Evolutionary conservation across 2,113 vertebrate genomes (phyloP).

Genomic region (Hepsetus odoe): DNA sequence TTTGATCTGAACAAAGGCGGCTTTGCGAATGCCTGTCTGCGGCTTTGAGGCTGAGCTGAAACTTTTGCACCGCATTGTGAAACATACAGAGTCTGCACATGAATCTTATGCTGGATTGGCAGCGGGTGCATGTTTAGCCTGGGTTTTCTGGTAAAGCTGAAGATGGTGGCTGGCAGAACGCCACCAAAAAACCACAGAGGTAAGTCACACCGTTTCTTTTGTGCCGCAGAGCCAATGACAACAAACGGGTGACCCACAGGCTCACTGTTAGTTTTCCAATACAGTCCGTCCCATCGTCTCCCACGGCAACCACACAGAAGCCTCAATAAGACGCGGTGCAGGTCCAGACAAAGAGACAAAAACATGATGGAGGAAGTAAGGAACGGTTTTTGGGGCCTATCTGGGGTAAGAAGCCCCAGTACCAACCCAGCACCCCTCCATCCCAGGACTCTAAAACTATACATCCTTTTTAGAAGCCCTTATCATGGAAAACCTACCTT

Average conservation of each 20-base stretch:
- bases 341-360: background rate
- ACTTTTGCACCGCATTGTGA: conserved; percentile 19
- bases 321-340: background rate
- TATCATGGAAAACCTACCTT: too few species aligned
- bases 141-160: background rate
- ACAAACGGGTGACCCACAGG: conserved; percentile 7
- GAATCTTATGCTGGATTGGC: conserved; percentile 5
- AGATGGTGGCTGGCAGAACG: background rate
- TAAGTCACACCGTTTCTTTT: background rate
- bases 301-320: background rate
- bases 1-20: background rate
- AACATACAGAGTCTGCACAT: conserved; percentile 12
- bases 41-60: conserved; percentile 18
- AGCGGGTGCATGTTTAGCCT: background rate
- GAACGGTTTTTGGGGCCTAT: too few species aligned
- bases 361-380: too few species aligned
- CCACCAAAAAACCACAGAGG: conserved; percentile 7
- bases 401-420: too few species aligned
- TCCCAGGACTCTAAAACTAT: too few species aligned
- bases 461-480: too few species aligned
- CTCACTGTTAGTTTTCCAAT: background rate
- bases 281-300: background rate
- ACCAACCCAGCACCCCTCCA: too few species aligned
- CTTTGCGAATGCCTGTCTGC: background rate
- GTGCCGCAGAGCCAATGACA: background rate